These are phyloP conservation scores for Oreochromis mossambicus DNA, from an alignment of 2,797 vertebrate species.

Conservation along the genomic window DNA sequence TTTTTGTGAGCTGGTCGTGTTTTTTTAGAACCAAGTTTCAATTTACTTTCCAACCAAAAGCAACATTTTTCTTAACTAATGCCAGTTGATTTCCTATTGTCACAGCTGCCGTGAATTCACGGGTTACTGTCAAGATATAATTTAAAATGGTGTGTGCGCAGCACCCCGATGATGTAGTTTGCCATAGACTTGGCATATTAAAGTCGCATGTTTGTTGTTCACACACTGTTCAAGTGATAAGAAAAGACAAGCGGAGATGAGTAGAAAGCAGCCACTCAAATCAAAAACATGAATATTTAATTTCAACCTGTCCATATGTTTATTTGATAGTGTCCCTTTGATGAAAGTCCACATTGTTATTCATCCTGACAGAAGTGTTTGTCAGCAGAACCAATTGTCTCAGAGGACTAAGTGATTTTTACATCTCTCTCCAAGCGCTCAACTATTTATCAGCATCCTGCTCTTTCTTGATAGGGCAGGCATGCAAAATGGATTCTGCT, in stretches of 20 bases:
- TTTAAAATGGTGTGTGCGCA: not conserved
- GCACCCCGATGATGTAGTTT: not conserved
- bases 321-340: not conserved
- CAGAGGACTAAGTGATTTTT: slow-evolving; percentile 11
- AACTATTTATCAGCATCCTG: slow-evolving; percentile 22
- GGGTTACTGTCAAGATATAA: not conserved
- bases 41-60: not conserved
- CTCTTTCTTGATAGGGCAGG: not conserved
- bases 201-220: not conserved
- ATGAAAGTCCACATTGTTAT: not conserved
- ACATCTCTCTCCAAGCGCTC: not conserved
- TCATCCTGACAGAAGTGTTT: not conserved
- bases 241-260: not conserved
- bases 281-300: not conserved
- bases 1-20: not conserved
- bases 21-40: not conserved
- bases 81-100: not conserved
- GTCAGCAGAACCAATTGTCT: slow-evolving; percentile 7
- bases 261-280: not conserved
- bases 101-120: not conserved
- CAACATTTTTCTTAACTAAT: not conserved
- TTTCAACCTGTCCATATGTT: not conserved
- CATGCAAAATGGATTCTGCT: slow-evolving; percentile 28
- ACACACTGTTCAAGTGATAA: not conserved
- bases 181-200: not conserved